Evolutionary conservation across 2,888 invertebrate species (phyloP), one percentile per base, ranked within the genome.

Genomic region (Anthrax anthrax): DNA sequence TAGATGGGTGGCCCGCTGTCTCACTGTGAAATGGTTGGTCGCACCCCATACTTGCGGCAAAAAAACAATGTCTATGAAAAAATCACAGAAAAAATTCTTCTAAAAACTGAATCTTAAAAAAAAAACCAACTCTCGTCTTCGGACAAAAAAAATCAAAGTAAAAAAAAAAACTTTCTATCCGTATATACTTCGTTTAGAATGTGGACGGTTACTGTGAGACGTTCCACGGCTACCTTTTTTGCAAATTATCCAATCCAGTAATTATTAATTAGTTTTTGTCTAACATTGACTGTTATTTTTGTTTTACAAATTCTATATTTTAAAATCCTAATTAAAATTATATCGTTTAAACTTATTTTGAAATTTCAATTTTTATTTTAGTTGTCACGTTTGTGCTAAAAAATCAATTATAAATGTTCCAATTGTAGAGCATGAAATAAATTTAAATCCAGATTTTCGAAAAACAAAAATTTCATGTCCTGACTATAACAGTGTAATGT

Each of bases 131-230:
- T 32, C 3, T 32, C 29, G 29, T 32, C 29, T 32, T 32, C 9
- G 29, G 29, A 32, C 29, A 12, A 32, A 32, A 27, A 27, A 32
- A 32, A 23, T 23, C 23, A 23, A 32, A 32, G 3, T 12, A 12
- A 9, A 12, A 32, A 12, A 4, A 12, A 12, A 12, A 32, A 12
- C 29, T 32, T 32, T 32, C 29, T 32, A 32, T 32, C 13, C 29
- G 13, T 32, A 27, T 8, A 27, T 8, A 8, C 13, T 12, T 32
- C 29, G 29, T 32, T 44, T 38, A 18, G 29, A 39, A 23, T 40
- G 27, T 32, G 39, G 39, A 18, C 39, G 40, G 45, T 45, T 38
- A 44, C 37, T 14, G 45, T 34, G 45, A 40, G 45, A n/a, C 16
- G 13, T 13, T 23, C 17, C 9, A n/a, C 23, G 40, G 40, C 45